phyloP scores from a whole-genome alignment of 92 coral and sea anemone genomes.

The Palythoa caribaeorum region DNA sequence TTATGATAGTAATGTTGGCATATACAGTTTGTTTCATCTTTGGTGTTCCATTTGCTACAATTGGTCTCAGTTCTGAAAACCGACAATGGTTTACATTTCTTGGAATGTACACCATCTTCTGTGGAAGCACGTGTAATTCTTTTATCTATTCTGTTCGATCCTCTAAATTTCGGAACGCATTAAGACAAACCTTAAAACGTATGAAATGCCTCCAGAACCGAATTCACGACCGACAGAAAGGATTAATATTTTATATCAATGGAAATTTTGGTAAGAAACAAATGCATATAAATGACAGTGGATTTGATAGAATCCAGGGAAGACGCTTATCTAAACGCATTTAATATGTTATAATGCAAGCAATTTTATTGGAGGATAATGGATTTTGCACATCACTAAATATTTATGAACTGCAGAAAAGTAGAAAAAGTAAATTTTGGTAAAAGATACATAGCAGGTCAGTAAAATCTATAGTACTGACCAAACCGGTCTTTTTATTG shows the following conservation, averaged over 20 bases:
- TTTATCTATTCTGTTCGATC: background rate
- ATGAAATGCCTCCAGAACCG: background rate
- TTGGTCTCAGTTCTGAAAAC: background rate
- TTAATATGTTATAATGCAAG: too few species aligned
- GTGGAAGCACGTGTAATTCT: constrained; percentile 1
- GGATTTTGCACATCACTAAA: too few species aligned
- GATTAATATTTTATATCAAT: background rate
- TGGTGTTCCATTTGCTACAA: background rate
- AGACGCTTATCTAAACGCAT: too few species aligned
- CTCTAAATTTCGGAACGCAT: background rate
- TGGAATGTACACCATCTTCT: background rate
- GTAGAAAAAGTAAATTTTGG: too few species aligned
- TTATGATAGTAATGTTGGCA: background rate
- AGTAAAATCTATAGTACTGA: too few species aligned
- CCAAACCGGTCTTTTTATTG: too few species aligned
- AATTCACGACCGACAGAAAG: background rate
- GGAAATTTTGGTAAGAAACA: background rate
- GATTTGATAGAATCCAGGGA: too few species aligned
- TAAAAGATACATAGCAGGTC: too few species aligned
- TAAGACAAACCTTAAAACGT: background rate
- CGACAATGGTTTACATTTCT: background rate
- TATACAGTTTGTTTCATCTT: background rate
- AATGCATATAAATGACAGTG: background rate
- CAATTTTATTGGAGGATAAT: too few species aligned
- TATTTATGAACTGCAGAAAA: too few species aligned